Evolutionary conservation across 2,797 vertebrate genomes (phyloP), one percentile per base, ranked within the genome.

Genomic region (Neosilurus hyrtlii): DNA sequence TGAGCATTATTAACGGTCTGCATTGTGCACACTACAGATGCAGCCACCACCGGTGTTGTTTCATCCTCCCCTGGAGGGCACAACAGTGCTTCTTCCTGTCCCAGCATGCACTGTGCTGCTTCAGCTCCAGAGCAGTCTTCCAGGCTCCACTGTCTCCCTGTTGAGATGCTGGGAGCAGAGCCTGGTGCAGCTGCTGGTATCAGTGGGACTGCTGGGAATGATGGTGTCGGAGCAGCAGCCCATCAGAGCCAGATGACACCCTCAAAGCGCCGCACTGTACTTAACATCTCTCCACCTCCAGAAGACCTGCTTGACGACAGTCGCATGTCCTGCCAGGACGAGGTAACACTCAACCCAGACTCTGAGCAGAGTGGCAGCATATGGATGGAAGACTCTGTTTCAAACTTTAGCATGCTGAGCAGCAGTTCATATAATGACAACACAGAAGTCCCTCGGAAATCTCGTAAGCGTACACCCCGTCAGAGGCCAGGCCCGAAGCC

Each of bases 331-430:
- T 98, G 97, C 94, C 97, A 99, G 93, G 97, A 99, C 88, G 98
- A 99, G 89, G 95, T 95, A 57, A 89, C 94, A 0, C 82, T 86
- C 1, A 92, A 91, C 91, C 95, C 92, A 84, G 98, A 99, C 91
- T 99, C 98, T 0, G 98, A 99, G 88, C 98, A 98, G 82, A 99
- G 98, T 94, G 96, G 95, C 95, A 99, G 95, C 92, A 99, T 99
- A 93, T 99, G 98, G 98, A 97, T 97, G 86, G 98, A 99, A 72
- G 98, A 99, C 88, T 99, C 98, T 0, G 94, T 96, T 90, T 99
- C 98, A 90, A 99, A 99, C 96, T 99, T 99, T 94, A 99, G 98
- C 95, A 94, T 99, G 93, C 94, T 96, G 94, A 99, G 98, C 93
- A 96, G 96, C 89, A 94, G 94, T 92, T 99, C 98, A 84, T 99